Conservation (phyloP, 2,113 vertebrate species). For the Xyrauchen texanus region DNA sequence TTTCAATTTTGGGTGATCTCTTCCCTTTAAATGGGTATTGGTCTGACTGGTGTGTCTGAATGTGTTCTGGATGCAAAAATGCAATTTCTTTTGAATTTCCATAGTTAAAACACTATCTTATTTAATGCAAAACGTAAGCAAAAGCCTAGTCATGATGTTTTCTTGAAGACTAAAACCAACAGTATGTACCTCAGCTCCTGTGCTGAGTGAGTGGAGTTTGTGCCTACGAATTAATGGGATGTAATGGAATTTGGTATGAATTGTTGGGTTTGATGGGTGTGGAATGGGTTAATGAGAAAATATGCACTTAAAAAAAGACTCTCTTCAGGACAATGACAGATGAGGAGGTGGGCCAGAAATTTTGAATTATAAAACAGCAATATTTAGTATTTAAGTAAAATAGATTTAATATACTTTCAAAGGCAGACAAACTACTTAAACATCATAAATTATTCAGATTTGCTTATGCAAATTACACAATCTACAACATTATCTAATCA, state of each 20-base stretch:
- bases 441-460: neutral
- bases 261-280: conserved; percentile 1
- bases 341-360: neutral
- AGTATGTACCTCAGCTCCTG: neutral
- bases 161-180: neutral
- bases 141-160: neutral
- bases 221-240: neutral
- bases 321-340: conserved; percentile 63
- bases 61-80: conserved; percentile 4
- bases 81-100: conserved; percentile 22
- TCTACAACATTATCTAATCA: too few relatives aligned
- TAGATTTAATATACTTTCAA: conserved; percentile 40
- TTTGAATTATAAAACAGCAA: neutral
- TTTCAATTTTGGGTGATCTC: neutral
- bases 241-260: neutral
- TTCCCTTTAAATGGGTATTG: neutral
- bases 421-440: neutral
- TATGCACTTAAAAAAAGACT: conserved; percentile 55
- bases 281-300: conserved; percentile 34
- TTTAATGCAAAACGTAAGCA: conserved; percentile 9
- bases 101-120: neutral
- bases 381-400: neutral
- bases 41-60: neutral
- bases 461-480: neutral
- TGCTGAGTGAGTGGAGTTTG: too few relatives aligned